These are phyloP conservation scores for Perizoma affinitatum DNA, from an alignment of 2,888 invertebrate genomes.

Conservation along the genomic window DNA sequence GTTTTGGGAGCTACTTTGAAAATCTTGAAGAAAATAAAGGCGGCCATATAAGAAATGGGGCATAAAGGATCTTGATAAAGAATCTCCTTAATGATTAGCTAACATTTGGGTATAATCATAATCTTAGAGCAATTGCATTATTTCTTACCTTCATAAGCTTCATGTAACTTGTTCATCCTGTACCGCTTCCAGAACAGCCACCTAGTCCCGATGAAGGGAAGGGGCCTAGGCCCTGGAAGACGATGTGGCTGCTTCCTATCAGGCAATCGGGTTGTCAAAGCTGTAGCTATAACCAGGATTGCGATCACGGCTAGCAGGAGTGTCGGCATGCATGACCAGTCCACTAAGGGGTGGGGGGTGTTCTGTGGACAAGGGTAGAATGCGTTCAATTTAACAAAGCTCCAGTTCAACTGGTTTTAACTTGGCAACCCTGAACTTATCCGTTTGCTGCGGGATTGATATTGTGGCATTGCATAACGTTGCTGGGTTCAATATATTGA, in stretches of 20 bases:
- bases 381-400: too few relatives aligned
- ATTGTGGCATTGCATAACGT: too few relatives aligned
- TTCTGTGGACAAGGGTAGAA: constrained; percentile 50
- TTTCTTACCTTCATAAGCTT: constrained; percentile 89
- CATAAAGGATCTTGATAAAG: too few relatives aligned
- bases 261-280: constrained; percentile 53
- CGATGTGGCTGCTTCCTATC: constrained; percentile 54
- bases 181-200: constrained; percentile 91
- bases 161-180: constrained; percentile 89
- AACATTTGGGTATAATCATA: too few relatives aligned
- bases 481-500: too few relatives aligned
- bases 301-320: constrained; percentile 63
- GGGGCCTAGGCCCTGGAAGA: constrained; percentile 89
- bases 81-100: too few relatives aligned
- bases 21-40: too few relatives aligned
- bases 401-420: too few relatives aligned
- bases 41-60: too few relatives aligned
- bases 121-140: not conserved
- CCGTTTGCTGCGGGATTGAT: too few relatives aligned
- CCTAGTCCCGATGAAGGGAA: constrained; percentile 91
- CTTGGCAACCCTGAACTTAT: too few relatives aligned
- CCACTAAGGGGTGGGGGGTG: constrained; percentile 66
- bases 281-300: constrained; percentile 60
- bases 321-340: constrained; percentile 76
- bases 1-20: not conserved